Evolutionary conservation across 2,888 invertebrate genomes (phyloP).

Genomic region (Toxonevra muliebris): DNA sequence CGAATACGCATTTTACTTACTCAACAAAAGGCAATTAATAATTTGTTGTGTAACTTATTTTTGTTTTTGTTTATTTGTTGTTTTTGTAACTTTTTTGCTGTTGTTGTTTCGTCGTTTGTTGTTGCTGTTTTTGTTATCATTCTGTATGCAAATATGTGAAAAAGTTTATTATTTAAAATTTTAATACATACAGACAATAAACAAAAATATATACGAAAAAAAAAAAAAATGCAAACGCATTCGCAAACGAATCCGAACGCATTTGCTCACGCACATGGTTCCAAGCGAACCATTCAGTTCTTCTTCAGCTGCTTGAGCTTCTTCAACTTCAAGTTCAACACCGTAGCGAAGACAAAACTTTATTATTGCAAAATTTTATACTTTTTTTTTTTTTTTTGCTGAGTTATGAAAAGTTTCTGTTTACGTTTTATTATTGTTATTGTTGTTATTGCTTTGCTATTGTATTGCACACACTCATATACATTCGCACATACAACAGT

Average conservation of each 20-base stretch:
- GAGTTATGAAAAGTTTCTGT: constrained; percentile 26
- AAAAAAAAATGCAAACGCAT: no score
- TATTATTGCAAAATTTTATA: constrained; percentile 11
- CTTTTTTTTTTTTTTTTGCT: not conserved
- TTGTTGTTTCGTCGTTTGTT: constrained; percentile 9
- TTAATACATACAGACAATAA: not conserved
- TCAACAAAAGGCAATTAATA: constrained; percentile 15
- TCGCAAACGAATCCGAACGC: not conserved
- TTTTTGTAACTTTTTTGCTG: not conserved
- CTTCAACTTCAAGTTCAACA: constrained; percentile 7
- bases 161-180: constrained; percentile 25
- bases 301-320: not conserved
- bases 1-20: no score
- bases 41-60: constrained; percentile 7
- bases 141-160: constrained; percentile 11
- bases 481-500: constrained; percentile 40
- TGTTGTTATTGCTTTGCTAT: constrained; percentile 39
- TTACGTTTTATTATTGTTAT: constrained; percentile 33
- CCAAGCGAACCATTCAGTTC: no score
- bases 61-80: constrained; percentile 23
- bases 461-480: constrained; percentile 10
- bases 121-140: constrained; percentile 1
- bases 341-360: constrained; percentile 11
- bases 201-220: no score
- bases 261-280: not conserved